Evolutionary conservation across 2,888 invertebrate genomes (phyloP), one percentile per base, ranked within the genome.

Genomic region (Brachyptera putata): DNA sequence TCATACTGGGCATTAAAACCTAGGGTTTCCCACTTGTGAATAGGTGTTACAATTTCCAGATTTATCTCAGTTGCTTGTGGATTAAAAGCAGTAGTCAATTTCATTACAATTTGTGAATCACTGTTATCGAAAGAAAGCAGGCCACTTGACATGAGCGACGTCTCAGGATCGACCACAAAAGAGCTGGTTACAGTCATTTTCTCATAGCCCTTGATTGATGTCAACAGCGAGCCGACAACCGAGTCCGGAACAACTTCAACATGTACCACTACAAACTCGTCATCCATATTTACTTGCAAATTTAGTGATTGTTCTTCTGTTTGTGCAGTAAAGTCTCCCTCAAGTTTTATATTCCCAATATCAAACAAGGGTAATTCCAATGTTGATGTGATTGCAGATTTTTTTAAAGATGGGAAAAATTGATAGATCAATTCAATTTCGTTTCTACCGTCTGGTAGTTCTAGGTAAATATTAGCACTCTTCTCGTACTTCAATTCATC

Each of bases 1-100:
- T 59, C 58, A 36, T 63, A 64, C 37, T 61, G 49, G 25, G 55
- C 64, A 16, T 50, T 25, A 14, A 64, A n/a, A 34, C 48, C 34
- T 4, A 61, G 49, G 14, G 61, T 61, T 37, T 64, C 64, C 53
- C 57, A 63, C 1, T 59, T 58, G 13, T 50, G 25, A 24, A 61
- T 37, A 14, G 61, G 59, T 30, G 63, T 61, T 11, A 37, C 48
- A 11, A 57, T 50, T 7, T 25, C 16, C n/a, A 50, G 16, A 3
- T 5, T 25, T 13, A 50, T 7, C 50, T 50, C 49, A 30, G 49
- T 14, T 1, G 49, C n/a, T n/a, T 14, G 16, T 26, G 25, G 25
- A 25, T 50, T 49, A 3, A 50, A 26, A 5, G 9, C 30, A 1
- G 49, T 26, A 26, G 30, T n/a, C n/a, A n/a, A n/a, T n/a, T n/a